Percentiles rank a stretch among this genome's conserved stretches.
phyloP scores from a whole-genome alignment of 2,797 vertebrate genomes.

The Austrolebias charrua region DNA sequence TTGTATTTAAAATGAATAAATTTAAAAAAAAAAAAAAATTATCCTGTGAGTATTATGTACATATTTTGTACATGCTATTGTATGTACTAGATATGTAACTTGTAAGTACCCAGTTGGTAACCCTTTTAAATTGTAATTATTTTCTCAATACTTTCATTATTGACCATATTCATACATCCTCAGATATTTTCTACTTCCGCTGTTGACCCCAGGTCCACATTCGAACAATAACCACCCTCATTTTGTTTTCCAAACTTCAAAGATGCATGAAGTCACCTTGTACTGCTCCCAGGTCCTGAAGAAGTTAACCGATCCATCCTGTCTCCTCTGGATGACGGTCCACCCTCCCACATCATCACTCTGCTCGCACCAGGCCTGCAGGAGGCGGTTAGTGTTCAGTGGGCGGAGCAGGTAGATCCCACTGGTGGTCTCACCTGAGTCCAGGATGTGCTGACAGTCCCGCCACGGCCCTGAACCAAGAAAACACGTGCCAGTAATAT shows the following conservation, averaged over 20 bases:
- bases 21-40: too few relatives aligned
- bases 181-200: background rate
- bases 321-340: constrained; percentile 89
- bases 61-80: too few relatives aligned
- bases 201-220: background rate
- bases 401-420: constrained; percentile 86
- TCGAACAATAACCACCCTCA: background rate
- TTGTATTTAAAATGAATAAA: too few relatives aligned
- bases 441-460: constrained; percentile 85
- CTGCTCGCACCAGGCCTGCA: constrained; percentile 92
- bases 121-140: too few relatives aligned
- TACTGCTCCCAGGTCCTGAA: constrained; percentile 92
- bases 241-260: background rate
- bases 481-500: background rate
- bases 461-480: constrained; percentile 83
- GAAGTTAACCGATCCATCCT: constrained; percentile 91
- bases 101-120: too few relatives aligned
- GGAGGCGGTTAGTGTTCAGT: constrained; percentile 73
- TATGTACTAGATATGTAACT: too few relatives aligned
- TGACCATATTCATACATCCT: background rate
- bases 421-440: constrained; percentile 79
- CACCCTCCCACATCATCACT: constrained; percentile 84
- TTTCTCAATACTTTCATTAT: too few relatives aligned
- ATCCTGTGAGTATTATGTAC: too few relatives aligned
- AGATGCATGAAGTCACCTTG: constrained; percentile 74